Base-by-base conservation (phyloP, 2,113 vertebrate genomes). In the Hippocampus barbouri region DNA sequence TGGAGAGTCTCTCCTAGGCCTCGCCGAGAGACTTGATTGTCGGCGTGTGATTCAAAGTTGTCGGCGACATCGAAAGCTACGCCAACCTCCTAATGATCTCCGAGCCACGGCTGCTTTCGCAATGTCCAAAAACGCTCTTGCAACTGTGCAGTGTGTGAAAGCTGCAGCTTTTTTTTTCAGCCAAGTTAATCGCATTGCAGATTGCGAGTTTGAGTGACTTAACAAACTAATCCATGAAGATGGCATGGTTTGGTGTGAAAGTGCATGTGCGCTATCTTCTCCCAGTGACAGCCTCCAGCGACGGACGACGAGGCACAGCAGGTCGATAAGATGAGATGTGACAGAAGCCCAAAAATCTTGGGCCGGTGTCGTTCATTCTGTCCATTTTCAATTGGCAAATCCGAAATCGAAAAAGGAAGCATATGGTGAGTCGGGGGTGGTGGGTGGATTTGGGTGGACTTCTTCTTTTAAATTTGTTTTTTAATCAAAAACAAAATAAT, bases 241-340 rank as follows among this genome's bases (percentile, higher is more conserved):
- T 80, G 87, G 86, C 89, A 88, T 88, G 87, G 80, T 70, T 79
- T 83, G 80, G 73, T 83, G 69, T 83, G 83, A 79, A 79, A 77
- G 71, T 88, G 89, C 88, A 89, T 85, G 89, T 70, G 70, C 78
- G 30, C 73, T 75, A 60, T 68, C 69, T 79, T 73, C 73, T 74
- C 74, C 85, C 78, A 34, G 73, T 62, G 72, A 79, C 53, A 71
- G 62, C 47, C 23, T 10, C 65, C 15, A 47, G 12, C 40, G 9
- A 23, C 34, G 3, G 49, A 53, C 15, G 6, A 40, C 30, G 30
- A 56, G 53, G 53, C 21, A 18, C 21, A 41, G 38, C 25, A 34
- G 11, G 20, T 56, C 68, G 25, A 23, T 2, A 23, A 38, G 21
- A 68, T 11, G 10, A 6, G 27, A 53, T 30, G 27, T 54, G 51